phyloP scores from a whole-genome alignment of 2,888 invertebrate genomes.

The Magallana nippona region DNA sequence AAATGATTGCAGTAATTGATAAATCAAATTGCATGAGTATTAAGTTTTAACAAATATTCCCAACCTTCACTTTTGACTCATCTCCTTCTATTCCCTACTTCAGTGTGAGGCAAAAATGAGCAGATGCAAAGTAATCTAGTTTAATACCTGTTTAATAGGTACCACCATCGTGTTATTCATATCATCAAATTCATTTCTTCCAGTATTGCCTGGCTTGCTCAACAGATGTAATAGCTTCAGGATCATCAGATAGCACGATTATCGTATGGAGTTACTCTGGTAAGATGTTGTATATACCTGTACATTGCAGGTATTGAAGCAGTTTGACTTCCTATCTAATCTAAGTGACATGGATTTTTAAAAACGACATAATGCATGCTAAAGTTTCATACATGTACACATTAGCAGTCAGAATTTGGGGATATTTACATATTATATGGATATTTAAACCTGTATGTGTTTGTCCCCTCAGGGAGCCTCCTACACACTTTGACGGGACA shows the following conservation, averaged over 20 bases:
- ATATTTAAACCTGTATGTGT: background rate
- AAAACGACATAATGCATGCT: too few species aligned
- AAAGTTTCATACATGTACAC: too few species aligned
- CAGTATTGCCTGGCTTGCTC: constrained; percentile 76
- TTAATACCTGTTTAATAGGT: background rate
- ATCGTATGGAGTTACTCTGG: constrained; percentile 70
- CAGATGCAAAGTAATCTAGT: background rate
- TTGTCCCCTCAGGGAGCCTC: background rate
- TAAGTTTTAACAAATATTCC: background rate
- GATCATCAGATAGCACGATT: constrained; percentile 74
- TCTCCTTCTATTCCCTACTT: background rate
- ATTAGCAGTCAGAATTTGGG: too few species aligned
- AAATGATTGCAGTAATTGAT: too few species aligned
- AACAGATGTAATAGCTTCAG: constrained; percentile 71
- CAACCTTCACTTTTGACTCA: background rate
- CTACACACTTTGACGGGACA: constrained; percentile 63
- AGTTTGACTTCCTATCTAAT: background rate
- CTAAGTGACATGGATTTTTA: too few species aligned
- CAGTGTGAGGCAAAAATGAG: too few species aligned
- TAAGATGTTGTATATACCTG: constrained; percentile 49
- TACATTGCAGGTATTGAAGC: background rate
- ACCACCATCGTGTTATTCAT: background rate
- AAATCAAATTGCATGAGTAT: background rate
- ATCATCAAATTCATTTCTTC: constrained; percentile 45
- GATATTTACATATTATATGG: background rate